phyloP scores from a whole-genome alignment of 2,888 invertebrate genomes.

The Auanema freiburgensis region DNA sequence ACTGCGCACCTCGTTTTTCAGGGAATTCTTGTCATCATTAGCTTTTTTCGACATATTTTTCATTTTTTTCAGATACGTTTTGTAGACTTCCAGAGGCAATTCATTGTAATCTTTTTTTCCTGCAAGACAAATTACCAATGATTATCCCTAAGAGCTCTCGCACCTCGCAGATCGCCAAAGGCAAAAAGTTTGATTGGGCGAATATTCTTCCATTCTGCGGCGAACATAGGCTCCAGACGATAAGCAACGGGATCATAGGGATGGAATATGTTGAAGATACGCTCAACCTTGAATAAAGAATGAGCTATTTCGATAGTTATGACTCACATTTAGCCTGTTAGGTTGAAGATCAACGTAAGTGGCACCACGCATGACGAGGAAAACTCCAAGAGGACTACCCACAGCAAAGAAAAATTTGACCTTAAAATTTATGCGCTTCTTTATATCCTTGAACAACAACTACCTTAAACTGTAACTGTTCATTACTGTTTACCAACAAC shows the following conservation, averaged over 20 bases:
- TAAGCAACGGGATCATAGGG: conserved; percentile 61
- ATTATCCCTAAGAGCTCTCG: too few relatives aligned
- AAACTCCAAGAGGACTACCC: conserved; percentile 61
- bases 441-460: too few relatives aligned
- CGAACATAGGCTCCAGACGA: conserved; percentile 59
- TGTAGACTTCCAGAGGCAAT: conserved; percentile 53
- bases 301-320: not conserved
- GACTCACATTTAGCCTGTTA: conserved; percentile 22
- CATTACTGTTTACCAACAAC: conserved; percentile 46
- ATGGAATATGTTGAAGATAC: conserved; percentile 61
- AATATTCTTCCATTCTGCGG: conserved; percentile 57
- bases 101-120: conserved; percentile 44
- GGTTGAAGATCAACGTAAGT: conserved; percentile 25
- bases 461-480: conserved; percentile 51
- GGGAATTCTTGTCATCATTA: not conserved
- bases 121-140: conserved; percentile 3
- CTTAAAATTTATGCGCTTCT: too few relatives aligned
- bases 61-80: conserved; percentile 56
- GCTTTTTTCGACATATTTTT: conserved; percentile 29
- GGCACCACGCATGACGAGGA: conserved; percentile 62
- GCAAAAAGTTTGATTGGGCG: conserved; percentile 57
- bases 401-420: conserved; percentile 61
- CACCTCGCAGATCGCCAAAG: conserved; percentile 27
- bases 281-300: conserved; percentile 32
- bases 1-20: conserved; percentile 23